Base-by-base conservation (phyloP, 2,888 invertebrate species). In the Agrotis ipsilon region DNA sequence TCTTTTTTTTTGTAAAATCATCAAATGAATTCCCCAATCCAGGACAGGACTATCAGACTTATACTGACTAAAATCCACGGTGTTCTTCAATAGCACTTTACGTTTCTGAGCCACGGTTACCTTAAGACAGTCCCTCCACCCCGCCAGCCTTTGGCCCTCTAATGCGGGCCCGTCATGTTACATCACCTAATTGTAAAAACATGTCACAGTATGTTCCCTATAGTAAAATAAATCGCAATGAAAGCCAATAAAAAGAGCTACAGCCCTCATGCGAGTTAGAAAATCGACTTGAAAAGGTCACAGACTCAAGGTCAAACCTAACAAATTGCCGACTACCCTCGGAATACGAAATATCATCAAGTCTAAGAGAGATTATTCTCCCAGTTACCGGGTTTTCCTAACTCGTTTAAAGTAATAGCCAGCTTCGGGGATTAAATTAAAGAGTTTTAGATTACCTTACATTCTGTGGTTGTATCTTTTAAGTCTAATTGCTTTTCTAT, bases 341-440 rank as follows among this genome's bases (percentile, higher is more conserved):
- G 21, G 81, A 83, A 82, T 83, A 78, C 80, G 49, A 62, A 83
- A 73, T 78, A 78, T 63, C 48, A 45, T 72, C 45, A 78, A 81
- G 64, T 77, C 81, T 71, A 14, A 68, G 54, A 21, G 66, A 68
- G 70, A 73, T 80, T 72, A 80, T 67, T 75, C 55, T 72, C 63
- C 57, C 59, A 58, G 76, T 69, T 69, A 70, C 78, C 63, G 63
- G 66, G 48, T 55, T 39, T 39, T 63, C 43, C 54, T 49, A 75
- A 78, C 78, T 80, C 77, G 78, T 78, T 80, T 62, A 76, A 75
- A 76, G 58, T 80, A 75, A 77, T 67, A 70, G 73, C 54, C 7
- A 58, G 69, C 24, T 61, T 62, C 7, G 52, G 62, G 75, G 68
- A 78, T 83, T 74, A 74, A 77, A 74, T 80, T 79, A 77, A 72